Evolutionary conservation across 2,888 invertebrate genomes (phyloP).

Genomic region (Embidobia sp.): DNA sequence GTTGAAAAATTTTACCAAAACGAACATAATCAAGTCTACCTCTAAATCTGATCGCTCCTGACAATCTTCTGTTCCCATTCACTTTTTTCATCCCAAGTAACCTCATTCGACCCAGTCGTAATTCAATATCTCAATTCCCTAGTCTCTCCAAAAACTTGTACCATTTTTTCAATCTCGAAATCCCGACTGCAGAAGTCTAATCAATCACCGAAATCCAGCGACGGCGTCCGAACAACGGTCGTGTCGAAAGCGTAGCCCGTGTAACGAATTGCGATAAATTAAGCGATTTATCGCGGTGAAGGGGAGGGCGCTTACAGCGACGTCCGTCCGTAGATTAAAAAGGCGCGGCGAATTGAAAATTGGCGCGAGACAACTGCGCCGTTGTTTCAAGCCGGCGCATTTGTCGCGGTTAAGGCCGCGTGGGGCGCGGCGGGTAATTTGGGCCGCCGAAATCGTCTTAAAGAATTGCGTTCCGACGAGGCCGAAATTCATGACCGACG

Average conservation of each 20-base stretch:
- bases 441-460: not conserved
- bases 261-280: slow-evolving; percentile 41
- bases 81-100: no score
- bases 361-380: slow-evolving; percentile 20
- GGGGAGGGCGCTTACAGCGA: not conserved
- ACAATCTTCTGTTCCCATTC: no score
- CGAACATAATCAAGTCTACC: no score
- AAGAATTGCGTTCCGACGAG: slow-evolving; percentile 19
- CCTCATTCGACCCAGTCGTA: no score
- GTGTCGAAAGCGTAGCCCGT: not conserved
- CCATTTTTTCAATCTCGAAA: no score
- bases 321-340: slow-evolving; percentile 12
- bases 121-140: no score
- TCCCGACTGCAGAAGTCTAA: slow-evolving; percentile 36
- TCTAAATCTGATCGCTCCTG: no score
- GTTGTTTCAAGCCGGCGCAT: slow-evolving; percentile 9
- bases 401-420: not conserved
- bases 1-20: no score
- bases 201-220: slow-evolving; percentile 19
- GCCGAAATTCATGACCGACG: slow-evolving; percentile 28
- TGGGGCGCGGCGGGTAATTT: not conserved
- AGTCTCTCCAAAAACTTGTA: no score
- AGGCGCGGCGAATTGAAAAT: slow-evolving; percentile 17
- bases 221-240: not conserved
- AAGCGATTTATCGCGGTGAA: slow-evolving; percentile 11